Evolutionary conservation across 1,140 invertebrate genomes (phyloP).

Genomic region (Bombus huntii): DNA sequence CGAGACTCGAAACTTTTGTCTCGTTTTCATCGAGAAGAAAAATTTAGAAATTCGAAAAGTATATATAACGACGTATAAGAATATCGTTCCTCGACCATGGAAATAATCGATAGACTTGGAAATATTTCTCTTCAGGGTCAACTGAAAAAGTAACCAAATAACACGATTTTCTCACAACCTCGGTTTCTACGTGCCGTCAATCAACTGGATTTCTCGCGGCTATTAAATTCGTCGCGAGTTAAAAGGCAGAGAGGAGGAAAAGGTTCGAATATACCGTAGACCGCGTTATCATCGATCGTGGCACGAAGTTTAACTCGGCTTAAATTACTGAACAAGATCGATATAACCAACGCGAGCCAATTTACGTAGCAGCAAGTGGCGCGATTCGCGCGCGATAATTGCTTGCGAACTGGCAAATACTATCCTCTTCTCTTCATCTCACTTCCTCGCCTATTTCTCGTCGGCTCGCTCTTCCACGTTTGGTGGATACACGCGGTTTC

Average conservation of each 20-base stretch:
- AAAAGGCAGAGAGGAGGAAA: conserved; percentile 28
- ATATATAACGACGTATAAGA: no score
- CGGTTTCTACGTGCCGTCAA: conserved; percentile 3
- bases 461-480: background rate
- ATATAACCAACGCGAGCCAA: conserved; percentile 62
- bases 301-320: conserved; percentile 61
- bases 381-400: conserved; percentile 73
- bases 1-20: no score
- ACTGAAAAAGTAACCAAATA: background rate
- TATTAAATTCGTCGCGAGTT: conserved; percentile 17
- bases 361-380: conserved; percentile 65
- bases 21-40: no score
- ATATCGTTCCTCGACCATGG: no score
- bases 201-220: background rate
- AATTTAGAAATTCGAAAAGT: no score
- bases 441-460: background rate
- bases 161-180: conserved; percentile 20
- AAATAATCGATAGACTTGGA: no score
- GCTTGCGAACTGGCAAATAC: conserved; percentile 69
- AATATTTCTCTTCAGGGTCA: background rate
- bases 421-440: background rate
- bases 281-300: conserved; percentile 64
- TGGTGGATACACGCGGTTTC: conserved; percentile 20
- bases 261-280: conserved; percentile 26
- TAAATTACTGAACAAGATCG: conserved; percentile 66